phyloP scores from a whole-genome alignment of 2,888 invertebrate genomes.

The Drosophila flavopinicola region DNA sequence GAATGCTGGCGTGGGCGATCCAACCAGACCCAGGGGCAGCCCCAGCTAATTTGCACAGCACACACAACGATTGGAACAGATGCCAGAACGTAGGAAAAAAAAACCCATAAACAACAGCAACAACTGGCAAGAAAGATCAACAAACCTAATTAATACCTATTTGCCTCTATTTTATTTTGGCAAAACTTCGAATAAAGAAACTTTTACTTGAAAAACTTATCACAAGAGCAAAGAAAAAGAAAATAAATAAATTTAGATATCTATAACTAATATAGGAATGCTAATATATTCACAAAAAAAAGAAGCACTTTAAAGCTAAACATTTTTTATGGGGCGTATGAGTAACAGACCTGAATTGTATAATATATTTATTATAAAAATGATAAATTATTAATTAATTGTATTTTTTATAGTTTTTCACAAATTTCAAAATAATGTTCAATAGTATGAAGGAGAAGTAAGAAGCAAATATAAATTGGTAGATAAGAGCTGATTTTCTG shows the following conservation, averaged over 20 bases:
- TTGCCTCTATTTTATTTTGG: slow-evolving; percentile 17
- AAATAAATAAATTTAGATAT: background rate
- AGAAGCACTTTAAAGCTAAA: too few species aligned
- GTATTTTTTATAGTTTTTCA: too few species aligned
- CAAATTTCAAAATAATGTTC: too few species aligned
- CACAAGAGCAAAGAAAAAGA: background rate
- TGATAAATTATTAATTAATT: too few species aligned
- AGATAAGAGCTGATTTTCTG: too few species aligned
- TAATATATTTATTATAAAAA: too few species aligned
- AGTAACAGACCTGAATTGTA: too few species aligned
- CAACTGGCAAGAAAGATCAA: slow-evolving; percentile 28
- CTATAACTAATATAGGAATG: background rate
- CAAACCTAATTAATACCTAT: slow-evolving; percentile 54
- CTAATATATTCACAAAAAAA: too few species aligned
- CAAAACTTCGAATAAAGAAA: slow-evolving; percentile 4
- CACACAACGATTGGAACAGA: background rate
- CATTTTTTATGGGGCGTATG: too few species aligned
- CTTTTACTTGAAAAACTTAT: slow-evolving; percentile 5
- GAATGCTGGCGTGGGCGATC: slow-evolving; percentile 50
- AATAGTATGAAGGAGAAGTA: too few species aligned
- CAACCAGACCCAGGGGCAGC: slow-evolving; percentile 41
- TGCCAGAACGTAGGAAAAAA: background rate
- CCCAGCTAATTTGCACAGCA: slow-evolving; percentile 30
- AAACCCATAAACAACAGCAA: slow-evolving; percentile 25
- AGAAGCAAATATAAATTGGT: too few species aligned